Evolutionary conservation across 2,113 vertebrate species (phyloP).

Genomic region (Plectropomus leopardus): DNA sequence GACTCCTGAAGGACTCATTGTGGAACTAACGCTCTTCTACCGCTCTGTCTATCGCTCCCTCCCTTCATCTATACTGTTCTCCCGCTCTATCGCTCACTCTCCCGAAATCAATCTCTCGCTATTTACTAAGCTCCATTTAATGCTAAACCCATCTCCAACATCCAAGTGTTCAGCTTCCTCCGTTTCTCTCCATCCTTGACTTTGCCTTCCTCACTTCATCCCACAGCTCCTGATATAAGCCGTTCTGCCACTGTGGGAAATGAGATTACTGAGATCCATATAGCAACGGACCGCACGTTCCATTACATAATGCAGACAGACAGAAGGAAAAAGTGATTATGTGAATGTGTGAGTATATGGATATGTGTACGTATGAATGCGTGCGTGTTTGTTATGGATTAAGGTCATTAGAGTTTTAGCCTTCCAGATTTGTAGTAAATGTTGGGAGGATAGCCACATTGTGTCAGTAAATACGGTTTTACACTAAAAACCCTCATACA

Average conservation of each 20-base stretch:
- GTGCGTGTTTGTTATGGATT: conserved; percentile 59
- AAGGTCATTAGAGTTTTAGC: conserved; percentile 71
- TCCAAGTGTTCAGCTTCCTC: conserved; percentile 9
- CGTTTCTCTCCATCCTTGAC: conserved; percentile 11
- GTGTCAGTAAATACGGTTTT: conserved; percentile 37
- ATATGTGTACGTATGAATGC: conserved; percentile 19
- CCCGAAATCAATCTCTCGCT: conserved; percentile 35
- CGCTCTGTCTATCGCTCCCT: neutral
- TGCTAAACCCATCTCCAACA: conserved; percentile 25
- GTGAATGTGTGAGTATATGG: conserved; percentile 5
- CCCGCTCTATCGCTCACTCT: conserved; percentile 7
- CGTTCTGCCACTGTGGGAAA: conserved; percentile 60
- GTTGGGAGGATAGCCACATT: neutral
- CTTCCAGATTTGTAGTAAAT: conserved; percentile 39
- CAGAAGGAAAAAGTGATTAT: conserved; percentile 54
- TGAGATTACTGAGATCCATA: conserved; percentile 70
- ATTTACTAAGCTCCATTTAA: conserved; percentile 51
- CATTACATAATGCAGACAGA: conserved; percentile 60
- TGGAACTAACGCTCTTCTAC: conserved; percentile 18
- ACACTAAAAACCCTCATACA: neutral
- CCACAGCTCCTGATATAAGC: conserved; percentile 53
- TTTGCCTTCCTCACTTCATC: conserved; percentile 34
- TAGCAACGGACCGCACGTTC: conserved; percentile 41
- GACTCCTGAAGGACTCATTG: conserved; percentile 31
- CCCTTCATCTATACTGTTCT: conserved; percentile 35